These are phyloP conservation scores for Drosophila mayaguana DNA, from an alignment of 2,888 invertebrate species.

Conservation along the genomic window DNA sequence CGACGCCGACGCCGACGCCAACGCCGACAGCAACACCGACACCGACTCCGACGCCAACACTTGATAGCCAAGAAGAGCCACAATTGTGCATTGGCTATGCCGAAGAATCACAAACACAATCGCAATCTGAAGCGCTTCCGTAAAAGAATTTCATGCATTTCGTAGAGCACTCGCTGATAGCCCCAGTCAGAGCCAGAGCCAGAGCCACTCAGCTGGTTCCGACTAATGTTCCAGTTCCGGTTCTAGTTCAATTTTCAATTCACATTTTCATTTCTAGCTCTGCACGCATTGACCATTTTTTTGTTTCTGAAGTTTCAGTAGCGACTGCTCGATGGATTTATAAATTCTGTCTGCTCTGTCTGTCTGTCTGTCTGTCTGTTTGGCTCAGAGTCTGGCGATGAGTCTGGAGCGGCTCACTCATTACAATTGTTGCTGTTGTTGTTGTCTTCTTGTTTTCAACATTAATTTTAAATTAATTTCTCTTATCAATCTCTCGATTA, in stretches of 20 bases:
- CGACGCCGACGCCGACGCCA: background rate
- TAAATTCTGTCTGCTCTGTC: conserved; percentile 51
- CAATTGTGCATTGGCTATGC: conserved; percentile 1
- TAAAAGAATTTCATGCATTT: conserved; percentile 67
- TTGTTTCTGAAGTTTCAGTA: conserved; percentile 56
- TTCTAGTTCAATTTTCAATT: conserved; percentile 5
- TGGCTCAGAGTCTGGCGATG: background rate
- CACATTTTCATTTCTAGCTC: conserved; percentile 30
- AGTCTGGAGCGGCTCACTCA: conserved; percentile 8
- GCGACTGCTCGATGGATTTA: conserved; percentile 56
- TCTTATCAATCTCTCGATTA: conserved; percentile 44
- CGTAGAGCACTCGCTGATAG: conserved; percentile 44
- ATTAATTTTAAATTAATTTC: conserved; percentile 15
- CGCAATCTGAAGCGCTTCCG: conserved; percentile 52
- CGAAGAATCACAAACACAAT: conserved; percentile 10
- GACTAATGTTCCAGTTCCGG: background rate
- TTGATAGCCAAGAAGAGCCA: background rate
- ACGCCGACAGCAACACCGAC: conserved; percentile 2
- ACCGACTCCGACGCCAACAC: conserved; percentile 32
- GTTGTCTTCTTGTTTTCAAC: conserved; percentile 1
- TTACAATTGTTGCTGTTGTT: conserved; percentile 1
- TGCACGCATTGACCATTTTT: conserved; percentile 56
- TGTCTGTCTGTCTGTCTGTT: conserved; percentile 7
- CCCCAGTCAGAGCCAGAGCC: background rate
- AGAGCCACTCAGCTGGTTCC: background rate